Conservation (phyloP, 2,888 invertebrate genomes). For the Frankliniella intonsa region DNA sequence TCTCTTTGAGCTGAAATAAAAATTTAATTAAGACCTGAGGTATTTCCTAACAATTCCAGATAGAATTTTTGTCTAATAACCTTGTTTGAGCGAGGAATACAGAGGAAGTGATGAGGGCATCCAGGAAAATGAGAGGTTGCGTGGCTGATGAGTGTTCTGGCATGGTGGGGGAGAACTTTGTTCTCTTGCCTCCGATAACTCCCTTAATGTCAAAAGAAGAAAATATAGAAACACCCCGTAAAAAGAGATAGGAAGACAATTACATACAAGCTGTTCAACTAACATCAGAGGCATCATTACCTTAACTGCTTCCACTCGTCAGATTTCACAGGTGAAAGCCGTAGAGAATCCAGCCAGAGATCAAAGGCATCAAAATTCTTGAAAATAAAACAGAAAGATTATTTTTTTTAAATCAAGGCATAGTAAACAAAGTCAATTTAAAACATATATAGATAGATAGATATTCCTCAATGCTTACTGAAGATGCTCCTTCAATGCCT, state of each 20-base stretch:
- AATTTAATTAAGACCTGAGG: not conserved
- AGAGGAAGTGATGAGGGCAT: not conserved
- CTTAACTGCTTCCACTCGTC: not conserved
- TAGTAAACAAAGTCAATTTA: not conserved
- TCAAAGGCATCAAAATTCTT: not conserved
- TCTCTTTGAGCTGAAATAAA: slow-evolving; percentile 13
- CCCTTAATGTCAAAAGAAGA: not conserved
- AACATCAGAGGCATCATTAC: not conserved
- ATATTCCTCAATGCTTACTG: not conserved
- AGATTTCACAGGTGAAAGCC: not conserved
- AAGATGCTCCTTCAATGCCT: not conserved
- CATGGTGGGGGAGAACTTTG: not conserved
- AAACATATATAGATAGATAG: not conserved
- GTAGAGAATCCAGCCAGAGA: not conserved
- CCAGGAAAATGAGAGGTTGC: not conserved
- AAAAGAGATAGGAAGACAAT: not conserved
- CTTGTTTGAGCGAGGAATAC: not conserved
- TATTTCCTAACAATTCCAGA: not conserved
- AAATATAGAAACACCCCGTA: not conserved
- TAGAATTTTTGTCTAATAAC: not conserved
- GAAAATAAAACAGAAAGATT: not conserved
- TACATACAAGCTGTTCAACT: not conserved
- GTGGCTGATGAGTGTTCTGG: not conserved
- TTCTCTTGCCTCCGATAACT: not conserved
- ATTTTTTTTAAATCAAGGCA: not conserved